phyloP scores from a whole-genome alignment of 2,888 invertebrate species.

The Mythimna ferrago region DNA sequence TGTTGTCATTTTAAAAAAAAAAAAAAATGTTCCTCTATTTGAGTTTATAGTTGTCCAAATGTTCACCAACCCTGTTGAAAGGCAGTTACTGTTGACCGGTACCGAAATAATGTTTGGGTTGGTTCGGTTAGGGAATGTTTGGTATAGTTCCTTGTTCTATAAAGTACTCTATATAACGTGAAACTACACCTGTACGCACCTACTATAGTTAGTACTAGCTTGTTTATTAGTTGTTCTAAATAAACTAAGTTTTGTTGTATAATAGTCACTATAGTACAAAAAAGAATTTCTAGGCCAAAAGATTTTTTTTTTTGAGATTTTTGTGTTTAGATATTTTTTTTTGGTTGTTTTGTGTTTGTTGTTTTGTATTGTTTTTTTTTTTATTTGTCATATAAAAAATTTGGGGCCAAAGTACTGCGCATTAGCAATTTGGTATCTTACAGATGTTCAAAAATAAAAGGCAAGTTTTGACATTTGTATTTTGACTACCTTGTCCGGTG shows the following conservation, averaged over 20 bases:
- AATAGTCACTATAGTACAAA: background rate
- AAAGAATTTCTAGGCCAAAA: background rate
- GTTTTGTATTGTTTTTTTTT: no score
- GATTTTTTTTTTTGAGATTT: no score
- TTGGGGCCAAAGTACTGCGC: no score
- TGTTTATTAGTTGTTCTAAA: background rate
- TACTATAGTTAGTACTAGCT: background rate
- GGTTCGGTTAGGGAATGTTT: conserved; percentile 31
- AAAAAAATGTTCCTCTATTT: background rate
- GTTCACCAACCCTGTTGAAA: conserved; percentile 8
- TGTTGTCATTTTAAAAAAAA: no score
- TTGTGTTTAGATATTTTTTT: no score
- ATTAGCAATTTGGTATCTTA: background rate
- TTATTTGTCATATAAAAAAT: no score
- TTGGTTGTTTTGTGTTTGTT: no score
- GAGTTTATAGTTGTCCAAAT: background rate
- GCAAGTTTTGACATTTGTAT: no score
- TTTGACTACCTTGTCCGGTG: no score
- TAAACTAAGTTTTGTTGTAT: background rate
- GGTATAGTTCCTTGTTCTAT: conserved; percentile 20
- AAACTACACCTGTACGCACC: background rate
- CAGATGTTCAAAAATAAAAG: no score
- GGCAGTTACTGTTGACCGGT: conserved; percentile 20
- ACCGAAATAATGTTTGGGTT: conserved; percentile 21
- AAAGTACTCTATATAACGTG: conserved; percentile 9